A percentile compares a stretch with the other conserved stretches of the same genome.
These are phyloP conservation scores for Graphium colonna DNA, from an alignment of 2,888 invertebrate species.

Conservation along the genomic window DNA sequence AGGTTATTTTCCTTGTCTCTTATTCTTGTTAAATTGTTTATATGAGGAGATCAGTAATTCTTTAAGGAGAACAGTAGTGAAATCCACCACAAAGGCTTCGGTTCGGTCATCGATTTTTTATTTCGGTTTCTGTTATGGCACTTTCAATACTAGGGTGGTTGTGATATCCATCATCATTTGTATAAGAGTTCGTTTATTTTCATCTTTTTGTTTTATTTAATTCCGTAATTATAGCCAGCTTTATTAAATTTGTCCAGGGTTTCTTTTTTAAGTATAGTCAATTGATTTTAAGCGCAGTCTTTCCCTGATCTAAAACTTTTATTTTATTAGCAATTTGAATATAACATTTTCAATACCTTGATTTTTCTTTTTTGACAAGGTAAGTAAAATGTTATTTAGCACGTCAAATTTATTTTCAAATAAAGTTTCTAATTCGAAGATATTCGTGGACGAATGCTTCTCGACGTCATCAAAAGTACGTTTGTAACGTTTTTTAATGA, in stretches of 20 bases:
- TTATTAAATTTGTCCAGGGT: background rate
- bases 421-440: no score
- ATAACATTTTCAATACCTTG: no score
- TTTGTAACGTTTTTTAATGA: no score
- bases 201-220: background rate
- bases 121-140: no score
- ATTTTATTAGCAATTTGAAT: background rate
- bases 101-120: constrained; percentile 23
- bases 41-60: background rate
- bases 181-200: no score
- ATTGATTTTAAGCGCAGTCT: background rate
- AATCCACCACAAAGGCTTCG: background rate
- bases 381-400: no score
- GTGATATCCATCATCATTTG: background rate
- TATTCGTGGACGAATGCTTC: background rate
- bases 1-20: background rate
- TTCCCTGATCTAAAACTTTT: background rate
- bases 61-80: background rate
- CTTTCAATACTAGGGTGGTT: background rate
- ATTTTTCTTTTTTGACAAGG: no score
- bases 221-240: background rate
- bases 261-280: background rate
- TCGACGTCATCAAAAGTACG: background rate
- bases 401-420: no score
- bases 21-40: background rate